A percentile compares a stretch with the other conserved stretches of the same genome.
Conservation (phyloP, 1,140 invertebrate species). For the Pseudomyrmex pallidus region DNA sequence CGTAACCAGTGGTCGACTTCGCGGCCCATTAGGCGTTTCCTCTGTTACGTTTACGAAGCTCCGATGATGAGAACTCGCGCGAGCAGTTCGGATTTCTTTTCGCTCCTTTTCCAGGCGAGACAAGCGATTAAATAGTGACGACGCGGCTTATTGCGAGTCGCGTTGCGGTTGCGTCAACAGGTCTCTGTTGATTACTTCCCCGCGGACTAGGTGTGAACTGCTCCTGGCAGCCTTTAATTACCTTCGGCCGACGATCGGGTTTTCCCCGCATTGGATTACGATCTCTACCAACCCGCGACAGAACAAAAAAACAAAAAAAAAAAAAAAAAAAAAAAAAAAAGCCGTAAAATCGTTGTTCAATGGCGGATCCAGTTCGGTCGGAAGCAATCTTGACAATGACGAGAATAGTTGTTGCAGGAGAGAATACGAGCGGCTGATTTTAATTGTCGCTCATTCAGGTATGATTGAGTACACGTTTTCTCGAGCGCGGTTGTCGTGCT, state of each 20-base stretch:
- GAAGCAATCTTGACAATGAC: not conserved
- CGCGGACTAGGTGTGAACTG: slow-evolving; percentile 11
- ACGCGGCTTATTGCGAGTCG: slow-evolving; percentile 3
- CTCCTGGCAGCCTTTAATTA: slow-evolving; percentile 11
- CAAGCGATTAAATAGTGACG: slow-evolving; percentile 22
- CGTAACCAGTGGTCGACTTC: slow-evolving; percentile 72
- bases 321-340: not conserved
- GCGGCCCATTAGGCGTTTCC: slow-evolving; percentile 73
- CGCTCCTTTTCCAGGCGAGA: not conserved
- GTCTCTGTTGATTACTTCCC: slow-evolving; percentile 24
- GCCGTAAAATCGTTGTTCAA: slow-evolving; percentile 16
- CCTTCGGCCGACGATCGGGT: not conserved
- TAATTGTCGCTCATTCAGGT: slow-evolving; percentile 39
- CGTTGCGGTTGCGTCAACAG: not conserved
- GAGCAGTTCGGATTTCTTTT: not conserved
- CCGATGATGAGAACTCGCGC: slow-evolving; percentile 22
- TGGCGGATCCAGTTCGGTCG: not conserved
- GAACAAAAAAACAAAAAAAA: not conserved
- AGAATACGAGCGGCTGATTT: slow-evolving; percentile 8
- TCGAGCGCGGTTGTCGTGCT: slow-evolving; percentile 18
- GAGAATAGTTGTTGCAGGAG: not conserved
- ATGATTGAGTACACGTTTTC: slow-evolving; percentile 44
- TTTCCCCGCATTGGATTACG: not conserved
- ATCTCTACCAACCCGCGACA: not conserved
- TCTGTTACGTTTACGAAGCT: slow-evolving; percentile 51